Base-by-base conservation (phyloP, 1,140 invertebrate species). In the Zeugodacus cucurbitae region DNA sequence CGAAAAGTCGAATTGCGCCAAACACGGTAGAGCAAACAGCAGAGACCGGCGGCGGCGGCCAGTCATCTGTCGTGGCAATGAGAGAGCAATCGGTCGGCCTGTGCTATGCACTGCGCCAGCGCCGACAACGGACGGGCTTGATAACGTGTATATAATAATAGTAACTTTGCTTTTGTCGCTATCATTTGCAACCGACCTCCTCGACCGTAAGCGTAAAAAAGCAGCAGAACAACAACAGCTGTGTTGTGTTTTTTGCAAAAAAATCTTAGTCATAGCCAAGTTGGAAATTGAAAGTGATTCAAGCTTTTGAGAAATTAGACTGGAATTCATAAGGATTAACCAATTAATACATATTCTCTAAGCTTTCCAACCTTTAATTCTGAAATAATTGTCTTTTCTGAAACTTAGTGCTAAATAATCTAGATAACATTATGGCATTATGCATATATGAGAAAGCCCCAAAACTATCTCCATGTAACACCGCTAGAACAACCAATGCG, bases 91-190 rank as follows among this genome's bases (percentile, higher is more conserved):
- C 74, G 11, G 74, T 48, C 41, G 26, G 74, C 3, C 44, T 34
- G 58, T 62, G 67, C 44, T 34, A 22, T 62, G 67, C 11, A 82
- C 41, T 82, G 74, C 74, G 74, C 74, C 74, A 82, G 74, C 74
- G 74, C 74, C 41, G 34, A 26, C 74, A 82, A 37, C 37, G 17
- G 58, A 10, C n/a, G 67, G 37, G 26, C 74, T 82, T 82, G 74
- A 82, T 82, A 82, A 82, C 74, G 41, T n/a, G 22, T 82, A 82
- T 82, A 82, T 82, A 54, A 48, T 82, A 82, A 82, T 82, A 82
- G 74, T 82, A 48, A 48, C 74, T 82, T 82, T n/a, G 41, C 37
- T n/a, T n/a, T 48, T 48, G 41, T 48, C 48, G 22, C 41, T 82
- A 82, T 82, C 74, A 82, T 22, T 26, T 48, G 22, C 58, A 54